phyloP scores from a whole-genome alignment of 2,888 invertebrate species.

The Athalia circularis region DNA sequence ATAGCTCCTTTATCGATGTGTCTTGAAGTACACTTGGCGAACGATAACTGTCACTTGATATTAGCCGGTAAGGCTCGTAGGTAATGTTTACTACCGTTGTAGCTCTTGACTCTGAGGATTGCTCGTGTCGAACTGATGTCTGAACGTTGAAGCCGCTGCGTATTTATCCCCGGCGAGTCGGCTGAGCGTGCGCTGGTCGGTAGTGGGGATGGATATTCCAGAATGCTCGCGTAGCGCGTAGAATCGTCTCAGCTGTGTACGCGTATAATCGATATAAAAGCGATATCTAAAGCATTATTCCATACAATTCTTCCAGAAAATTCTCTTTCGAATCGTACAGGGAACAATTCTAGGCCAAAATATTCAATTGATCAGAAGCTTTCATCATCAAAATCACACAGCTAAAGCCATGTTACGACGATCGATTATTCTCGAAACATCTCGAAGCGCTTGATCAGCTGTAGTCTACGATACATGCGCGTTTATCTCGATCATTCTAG shows the following conservation, averaged over 20 bases:
- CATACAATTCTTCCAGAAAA: too few species aligned
- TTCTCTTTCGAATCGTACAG: too few species aligned
- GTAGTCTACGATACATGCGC: too few species aligned
- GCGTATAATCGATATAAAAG: not conserved
- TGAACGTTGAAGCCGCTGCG: not conserved
- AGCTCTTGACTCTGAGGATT: not conserved
- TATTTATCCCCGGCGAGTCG: conserved; percentile 24
- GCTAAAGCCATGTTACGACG: too few species aligned
- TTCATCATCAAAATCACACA: too few species aligned
- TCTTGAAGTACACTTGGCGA: not conserved
- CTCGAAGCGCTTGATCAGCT: too few species aligned
- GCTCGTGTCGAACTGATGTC: conserved; percentile 27
- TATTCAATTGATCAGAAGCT: too few species aligned
- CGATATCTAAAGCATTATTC: not conserved
- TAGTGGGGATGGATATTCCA: conserved; percentile 23
- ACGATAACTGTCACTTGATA: not conserved
- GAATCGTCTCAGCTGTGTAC: not conserved
- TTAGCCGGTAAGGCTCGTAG: not conserved
- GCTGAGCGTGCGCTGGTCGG: not conserved
- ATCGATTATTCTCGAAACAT: too few species aligned
- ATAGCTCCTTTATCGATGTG: not conserved
- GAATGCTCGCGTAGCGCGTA: conserved; percentile 22
- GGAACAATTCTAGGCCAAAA: too few species aligned
- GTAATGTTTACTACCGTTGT: not conserved
- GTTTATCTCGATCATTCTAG: too few species aligned